A percentile compares a stretch with the other conserved stretches of the same genome.
Conservation (phyloP, 1,140 invertebrate genomes). For the Tribolium castaneum region DNA sequence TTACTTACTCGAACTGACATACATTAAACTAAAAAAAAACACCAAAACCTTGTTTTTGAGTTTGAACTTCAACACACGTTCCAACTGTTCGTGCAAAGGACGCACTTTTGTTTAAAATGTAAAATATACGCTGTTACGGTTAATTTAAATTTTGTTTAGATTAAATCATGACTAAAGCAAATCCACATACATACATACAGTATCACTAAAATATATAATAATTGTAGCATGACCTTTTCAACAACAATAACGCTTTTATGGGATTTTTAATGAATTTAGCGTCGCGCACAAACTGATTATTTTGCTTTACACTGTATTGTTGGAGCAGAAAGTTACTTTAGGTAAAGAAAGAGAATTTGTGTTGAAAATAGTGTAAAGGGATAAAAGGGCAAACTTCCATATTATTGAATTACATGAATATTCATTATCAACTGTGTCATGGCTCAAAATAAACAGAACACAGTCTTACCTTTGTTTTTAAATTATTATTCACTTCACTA, state of each 20-base stretch:
- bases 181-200: background rate
- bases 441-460: background rate
- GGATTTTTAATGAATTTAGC: background rate
- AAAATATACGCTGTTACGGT: background rate
- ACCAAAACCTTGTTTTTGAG: background rate
- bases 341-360: background rate
- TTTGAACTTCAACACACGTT: background rate
- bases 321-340: background rate
- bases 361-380: background rate
- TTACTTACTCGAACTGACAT: background rate
- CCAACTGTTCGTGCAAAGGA: background rate
- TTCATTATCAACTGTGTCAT: background rate
- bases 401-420: background rate
- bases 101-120: background rate
- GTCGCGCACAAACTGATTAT: background rate
- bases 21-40: background rate
- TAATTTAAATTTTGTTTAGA: background rate
- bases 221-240: background rate
- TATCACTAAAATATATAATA: background rate
- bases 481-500: background rate
- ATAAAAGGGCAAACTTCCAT: background rate
- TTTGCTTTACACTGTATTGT: background rate
- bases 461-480: background rate
- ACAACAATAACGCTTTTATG: background rate
- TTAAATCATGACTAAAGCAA: background rate